A percentile compares a stretch with the other conserved stretches of the same genome.
These are phyloP conservation scores for Tinea pellionella DNA, from an alignment of 2,888 invertebrate species.

Conservation along the genomic window DNA sequence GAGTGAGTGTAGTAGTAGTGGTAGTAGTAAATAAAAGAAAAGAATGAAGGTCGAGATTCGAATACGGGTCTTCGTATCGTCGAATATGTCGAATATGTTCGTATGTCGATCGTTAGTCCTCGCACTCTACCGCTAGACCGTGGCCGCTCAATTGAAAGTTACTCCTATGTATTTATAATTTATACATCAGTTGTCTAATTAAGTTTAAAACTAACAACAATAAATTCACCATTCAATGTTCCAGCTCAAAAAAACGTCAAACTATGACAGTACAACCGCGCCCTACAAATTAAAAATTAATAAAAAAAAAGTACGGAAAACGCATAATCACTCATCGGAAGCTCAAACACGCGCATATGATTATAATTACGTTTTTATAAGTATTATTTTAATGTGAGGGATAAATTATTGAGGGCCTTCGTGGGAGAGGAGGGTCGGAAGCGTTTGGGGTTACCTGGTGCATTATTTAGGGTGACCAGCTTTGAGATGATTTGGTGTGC, in stretches of 20 bases:
- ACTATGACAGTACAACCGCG: conserved; percentile 41
- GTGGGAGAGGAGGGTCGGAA: conserved; percentile 33
- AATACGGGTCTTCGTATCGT: too few relatives aligned
- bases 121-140: too few relatives aligned
- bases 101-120: too few relatives aligned
- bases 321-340: conserved; percentile 39
- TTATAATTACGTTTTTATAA: conserved; percentile 63
- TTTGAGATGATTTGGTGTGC: background rate
- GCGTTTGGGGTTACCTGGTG: background rate
- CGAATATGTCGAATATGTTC: too few relatives aligned
- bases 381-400: conserved; percentile 23
- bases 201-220: too few relatives aligned
- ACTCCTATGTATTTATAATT: too few relatives aligned
- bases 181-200: too few relatives aligned
- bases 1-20: too few relatives aligned
- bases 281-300: conserved; percentile 22
- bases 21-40: too few relatives aligned
- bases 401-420: conserved; percentile 43
- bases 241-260: conserved; percentile 39
- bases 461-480: conserved; percentile 24
- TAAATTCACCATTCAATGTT: conserved; percentile 56
- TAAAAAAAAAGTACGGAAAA: conserved; percentile 20
- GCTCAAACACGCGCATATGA: conserved; percentile 50
- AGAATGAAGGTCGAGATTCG: too few relatives aligned
- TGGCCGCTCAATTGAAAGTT: too few relatives aligned